These are phyloP conservation scores for Gorsachius magnificus DNA, from an alignment of 2,797 vertebrate genomes.

Conservation along the genomic window DNA sequence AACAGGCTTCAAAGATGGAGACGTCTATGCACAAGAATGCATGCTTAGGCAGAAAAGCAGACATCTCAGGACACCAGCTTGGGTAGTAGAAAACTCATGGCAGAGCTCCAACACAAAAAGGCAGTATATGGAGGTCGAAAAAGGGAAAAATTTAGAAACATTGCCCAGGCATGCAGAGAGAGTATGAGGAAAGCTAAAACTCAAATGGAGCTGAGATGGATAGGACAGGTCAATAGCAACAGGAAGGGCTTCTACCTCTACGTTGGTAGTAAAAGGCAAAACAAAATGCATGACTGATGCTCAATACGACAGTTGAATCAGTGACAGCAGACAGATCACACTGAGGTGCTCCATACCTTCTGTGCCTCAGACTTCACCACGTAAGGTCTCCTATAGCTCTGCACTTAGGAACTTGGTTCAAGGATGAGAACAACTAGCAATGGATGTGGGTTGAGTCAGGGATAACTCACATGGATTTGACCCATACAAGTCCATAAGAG, in stretches of 20 bases:
- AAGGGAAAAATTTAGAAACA: neutral
- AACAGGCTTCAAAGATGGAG: neutral
- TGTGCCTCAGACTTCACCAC: neutral
- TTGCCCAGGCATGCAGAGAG: neutral
- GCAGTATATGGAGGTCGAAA: neutral
- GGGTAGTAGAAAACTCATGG: neutral
- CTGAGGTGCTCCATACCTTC: neutral
- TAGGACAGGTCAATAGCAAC: neutral
- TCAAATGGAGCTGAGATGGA: neutral
- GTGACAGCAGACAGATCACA: neutral
- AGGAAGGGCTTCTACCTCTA: neutral
- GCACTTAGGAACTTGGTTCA: neutral
- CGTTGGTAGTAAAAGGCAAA: neutral
- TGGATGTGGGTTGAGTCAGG: neutral
- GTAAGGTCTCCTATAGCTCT: neutral
- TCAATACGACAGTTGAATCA: neutral
- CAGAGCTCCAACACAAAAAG: neutral
- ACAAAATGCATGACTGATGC: fast-evolving
- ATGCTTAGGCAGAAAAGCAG: neutral
- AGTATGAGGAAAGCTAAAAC: neutral
- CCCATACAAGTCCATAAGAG: neutral
- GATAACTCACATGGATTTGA: neutral
- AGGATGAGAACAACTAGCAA: neutral
- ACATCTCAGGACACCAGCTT: neutral
- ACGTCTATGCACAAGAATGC: neutral